Evolutionary conservation across 2,797 vertebrate genomes (phyloP).

Genomic region (Ciconia nigra): DNA sequence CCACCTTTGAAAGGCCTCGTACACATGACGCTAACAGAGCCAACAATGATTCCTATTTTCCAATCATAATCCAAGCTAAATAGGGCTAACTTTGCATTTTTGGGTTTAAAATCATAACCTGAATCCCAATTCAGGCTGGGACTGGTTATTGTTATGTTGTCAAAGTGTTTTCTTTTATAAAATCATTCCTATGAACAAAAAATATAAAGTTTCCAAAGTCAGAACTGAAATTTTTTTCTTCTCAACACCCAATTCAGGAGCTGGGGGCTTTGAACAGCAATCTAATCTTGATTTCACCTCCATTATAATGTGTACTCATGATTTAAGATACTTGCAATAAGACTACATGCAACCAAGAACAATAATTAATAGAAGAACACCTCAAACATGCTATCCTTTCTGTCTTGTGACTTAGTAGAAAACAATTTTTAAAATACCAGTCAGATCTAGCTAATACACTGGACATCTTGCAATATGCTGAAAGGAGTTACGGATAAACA

Average conservation of each 20-base stretch:
- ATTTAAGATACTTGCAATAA: neutral
- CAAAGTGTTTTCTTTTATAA: neutral
- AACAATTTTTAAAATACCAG: neutral
- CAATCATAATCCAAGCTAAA: neutral
- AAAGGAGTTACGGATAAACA: neutral
- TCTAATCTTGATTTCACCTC: neutral
- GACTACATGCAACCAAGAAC: neutral
- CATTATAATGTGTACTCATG: neutral
- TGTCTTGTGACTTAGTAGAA: neutral
- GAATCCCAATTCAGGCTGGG: neutral
- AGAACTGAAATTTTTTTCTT: neutral
- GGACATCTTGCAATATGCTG: neutral
- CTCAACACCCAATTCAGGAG: neutral
- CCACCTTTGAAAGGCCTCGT: neutral
- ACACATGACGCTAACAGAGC: neutral
- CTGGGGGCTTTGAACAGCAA: neutral
- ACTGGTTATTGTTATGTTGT: neutral
- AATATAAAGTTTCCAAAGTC: neutral
- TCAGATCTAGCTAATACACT: neutral
- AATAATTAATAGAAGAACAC: neutral
- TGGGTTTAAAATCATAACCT: accelerated
- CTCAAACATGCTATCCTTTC: neutral
- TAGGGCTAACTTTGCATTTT: neutral
- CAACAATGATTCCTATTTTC: neutral
- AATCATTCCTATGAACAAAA: neutral